Base-by-base conservation (phyloP, 2,797 vertebrate species). In the Australoheros facetus region DNA sequence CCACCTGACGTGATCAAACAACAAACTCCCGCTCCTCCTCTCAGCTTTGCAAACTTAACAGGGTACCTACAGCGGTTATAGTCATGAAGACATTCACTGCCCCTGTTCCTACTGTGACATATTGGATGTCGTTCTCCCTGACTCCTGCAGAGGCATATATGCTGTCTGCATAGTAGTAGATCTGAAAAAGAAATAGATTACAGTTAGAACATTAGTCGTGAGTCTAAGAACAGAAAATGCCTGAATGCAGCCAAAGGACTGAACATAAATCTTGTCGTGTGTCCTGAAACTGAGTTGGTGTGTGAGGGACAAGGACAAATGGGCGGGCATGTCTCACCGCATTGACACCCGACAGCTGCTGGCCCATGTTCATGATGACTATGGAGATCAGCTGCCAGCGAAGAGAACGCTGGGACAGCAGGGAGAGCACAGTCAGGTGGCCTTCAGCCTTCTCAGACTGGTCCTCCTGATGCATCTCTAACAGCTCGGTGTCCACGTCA, bases 291-390 rank as follows among this genome's bases (percentile, higher is more conserved):
- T 3, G 30, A 21, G 54, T 75, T 2, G 66, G 17, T 1, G 48
- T 55, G 53, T 0, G 48, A 62, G 17, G 60, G 60, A 77, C 0
- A 42, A 19, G 64, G 55, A 57, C 21, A 71, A 39, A 7, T 5
- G 42, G 34, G 34, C 2, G 2, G 48, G 48, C 17, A 1, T 1
- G 1, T 42, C 93, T 94, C 89, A 98, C 97, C 76, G 87, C 97
- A 0, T 99, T 98, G 80, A 98, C 89, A n/a, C 98, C 98, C 0
- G 97, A 98, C 84, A 99, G 96, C 95, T 99, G 98, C 92, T 99
- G 97, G 53, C 98, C 98, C 89, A 95, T 97, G 90, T 95, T 99
- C 94, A 98, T 94, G 83, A 95, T 13, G 0, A 97, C 56, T 85
- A 97, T 88, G 28, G 97, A 97, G 87, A 97, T 71, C 45, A 99